Percentiles rank a stretch among this genome's conserved stretches.
These are phyloP conservation scores for Amiota minor DNA, from an alignment of 2,888 invertebrate species.

Conservation along the genomic window DNA sequence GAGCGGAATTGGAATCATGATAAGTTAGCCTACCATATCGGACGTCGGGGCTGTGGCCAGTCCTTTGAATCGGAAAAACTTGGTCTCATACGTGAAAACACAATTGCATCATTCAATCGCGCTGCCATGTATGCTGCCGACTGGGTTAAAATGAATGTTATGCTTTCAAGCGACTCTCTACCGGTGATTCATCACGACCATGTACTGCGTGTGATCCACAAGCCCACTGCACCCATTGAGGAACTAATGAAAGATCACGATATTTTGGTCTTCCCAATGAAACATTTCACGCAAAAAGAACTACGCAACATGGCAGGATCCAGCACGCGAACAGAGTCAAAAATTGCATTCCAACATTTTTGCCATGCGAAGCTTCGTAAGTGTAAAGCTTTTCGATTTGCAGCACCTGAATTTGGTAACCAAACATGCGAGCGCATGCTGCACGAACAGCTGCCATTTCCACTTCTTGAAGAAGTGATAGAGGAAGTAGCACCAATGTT, in stretches of 20 bases:
- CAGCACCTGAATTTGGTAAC: conserved; percentile 76
- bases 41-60: conserved; percentile 93
- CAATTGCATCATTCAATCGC: conserved; percentile 90
- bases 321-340: conserved; percentile 26
- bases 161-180: conserved; percentile 92
- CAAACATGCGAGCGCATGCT: conserved; percentile 63
- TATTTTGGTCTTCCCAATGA: conserved; percentile 90
- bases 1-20: conserved; percentile 87
- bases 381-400: conserved; percentile 82
- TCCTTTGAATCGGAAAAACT: conserved; percentile 81
- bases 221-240: conserved; percentile 76
- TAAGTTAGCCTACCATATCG: conserved; percentile 89
- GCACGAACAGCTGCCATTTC: conserved; percentile 93
- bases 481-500: conserved; percentile 80
- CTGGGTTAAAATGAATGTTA: conserved; percentile 98
- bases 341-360: conserved; percentile 77
- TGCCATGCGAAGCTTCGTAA: conserved; percentile 82
- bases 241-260: conserved; percentile 80
- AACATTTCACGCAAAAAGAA: conserved; percentile 90
- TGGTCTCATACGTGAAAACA: conserved; percentile 91
- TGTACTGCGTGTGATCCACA: conserved; percentile 89
- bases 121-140: conserved; percentile 94
- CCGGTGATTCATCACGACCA: conserved; percentile 96
- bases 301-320: conserved; percentile 80
- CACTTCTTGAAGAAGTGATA: conserved; percentile 86